Evolutionary conservation across 53 echinoderm and acorn worm genomes (phyloP).

Genomic region (Hippasteria phrygiana): DNA sequence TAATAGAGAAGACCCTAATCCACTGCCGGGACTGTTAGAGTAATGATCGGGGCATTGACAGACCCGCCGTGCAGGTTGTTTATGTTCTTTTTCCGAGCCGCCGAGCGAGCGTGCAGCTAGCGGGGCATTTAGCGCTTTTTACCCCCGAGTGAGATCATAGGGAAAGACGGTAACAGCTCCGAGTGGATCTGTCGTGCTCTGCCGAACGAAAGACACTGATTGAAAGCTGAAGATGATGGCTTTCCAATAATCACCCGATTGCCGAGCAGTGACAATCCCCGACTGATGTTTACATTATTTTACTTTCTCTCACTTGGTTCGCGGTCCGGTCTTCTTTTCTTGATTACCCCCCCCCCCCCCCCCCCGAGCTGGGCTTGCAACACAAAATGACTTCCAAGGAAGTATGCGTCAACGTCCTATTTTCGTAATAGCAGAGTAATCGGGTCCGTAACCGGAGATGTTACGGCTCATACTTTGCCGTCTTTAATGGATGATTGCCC

Average conservation of each 20-base stretch:
- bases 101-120: background rate
- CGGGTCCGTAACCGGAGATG: constrained; percentile 61
- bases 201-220: constrained; percentile 50
- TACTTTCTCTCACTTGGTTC: constrained; percentile 61
- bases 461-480: constrained; percentile 22
- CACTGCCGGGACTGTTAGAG: constrained; percentile 11
- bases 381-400: constrained; percentile 36
- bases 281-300: constrained; percentile 61
- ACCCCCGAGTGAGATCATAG: constrained; percentile 33
- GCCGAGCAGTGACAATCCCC: constrained; percentile 59
- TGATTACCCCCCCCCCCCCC: constrained; percentile 11
- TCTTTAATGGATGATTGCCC: constrained; percentile 59
- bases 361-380: background rate
- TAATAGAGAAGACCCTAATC: constrained; percentile 30
- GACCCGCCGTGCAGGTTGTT: constrained; percentile 38
- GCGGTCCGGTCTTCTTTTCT: background rate
- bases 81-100: background rate
- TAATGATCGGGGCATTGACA: constrained; percentile 55
- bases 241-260: constrained; percentile 56
- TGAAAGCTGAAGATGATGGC: constrained; percentile 58
- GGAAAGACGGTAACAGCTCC: constrained; percentile 49
- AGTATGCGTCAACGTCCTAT: constrained; percentile 76
- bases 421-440: constrained; percentile 77
- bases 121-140: background rate
- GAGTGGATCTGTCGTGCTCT: constrained; percentile 31